A percentile compares a stretch with the other conserved stretches of the same genome.
These are phyloP conservation scores for Sylvilagus bachmani DNA, from an alignment of 2,113 vertebrate genomes.

Conservation along the genomic window DNA sequence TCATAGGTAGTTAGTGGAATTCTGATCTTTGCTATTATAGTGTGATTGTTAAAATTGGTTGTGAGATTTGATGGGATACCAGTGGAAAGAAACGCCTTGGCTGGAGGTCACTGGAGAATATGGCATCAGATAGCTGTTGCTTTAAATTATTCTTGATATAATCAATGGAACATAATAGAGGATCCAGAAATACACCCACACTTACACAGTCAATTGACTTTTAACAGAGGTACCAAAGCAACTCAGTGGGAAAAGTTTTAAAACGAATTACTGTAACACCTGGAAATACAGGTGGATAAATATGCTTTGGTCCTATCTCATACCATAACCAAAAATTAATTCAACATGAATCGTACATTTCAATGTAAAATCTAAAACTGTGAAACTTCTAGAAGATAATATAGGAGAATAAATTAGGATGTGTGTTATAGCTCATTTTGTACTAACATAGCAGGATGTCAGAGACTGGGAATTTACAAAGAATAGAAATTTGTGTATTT, in stretches of 20 bases:
- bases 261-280: neutral
- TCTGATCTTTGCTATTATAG: neutral
- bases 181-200: neutral
- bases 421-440: neutral
- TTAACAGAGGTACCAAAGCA: conserved; percentile 9
- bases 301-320: neutral
- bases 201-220: neutral
- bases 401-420: neutral
- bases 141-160: conserved; percentile 10
- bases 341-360: neutral
- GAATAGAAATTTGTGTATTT: neutral
- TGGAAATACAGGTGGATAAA: neutral
- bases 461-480: neutral
- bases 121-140: neutral
- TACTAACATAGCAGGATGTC: neutral
- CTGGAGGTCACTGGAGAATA: neutral
- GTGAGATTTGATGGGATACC: neutral
- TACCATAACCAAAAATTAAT: neutral
- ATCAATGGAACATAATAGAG: neutral
- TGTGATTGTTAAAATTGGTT: neutral
- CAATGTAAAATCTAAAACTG: neutral
- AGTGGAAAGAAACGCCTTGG: neutral
- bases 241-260: neutral
- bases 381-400: conserved; percentile 9
- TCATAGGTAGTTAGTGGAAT: neutral